Percentiles rank a stretch among this genome's conserved stretches.
Evolutionary conservation across 2,113 vertebrate genomes (phyloP).

Genomic region (Mesoclemmys tuberculata): DNA sequence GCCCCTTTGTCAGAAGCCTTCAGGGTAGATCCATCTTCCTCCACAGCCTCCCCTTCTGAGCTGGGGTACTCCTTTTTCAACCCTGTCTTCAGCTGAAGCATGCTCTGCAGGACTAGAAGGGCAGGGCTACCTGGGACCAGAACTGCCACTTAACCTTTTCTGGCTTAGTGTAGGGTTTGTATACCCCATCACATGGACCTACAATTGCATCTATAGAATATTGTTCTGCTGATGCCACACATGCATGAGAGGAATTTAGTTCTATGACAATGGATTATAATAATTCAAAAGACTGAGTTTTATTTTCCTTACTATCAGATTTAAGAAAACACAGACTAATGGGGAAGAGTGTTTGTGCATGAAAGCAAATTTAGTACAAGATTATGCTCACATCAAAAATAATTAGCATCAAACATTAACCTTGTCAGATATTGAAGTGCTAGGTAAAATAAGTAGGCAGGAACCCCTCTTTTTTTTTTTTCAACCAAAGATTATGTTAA

Average conservation of each 20-base stretch:
- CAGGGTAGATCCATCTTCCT: neutral
- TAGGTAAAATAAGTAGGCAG: slow-evolving; percentile 52
- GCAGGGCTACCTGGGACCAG: neutral
- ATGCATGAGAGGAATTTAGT: neutral
- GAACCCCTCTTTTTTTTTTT: slow-evolving; percentile 4
- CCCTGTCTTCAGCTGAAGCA: neutral
- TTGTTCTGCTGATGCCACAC: neutral
- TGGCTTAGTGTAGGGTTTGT: neutral
- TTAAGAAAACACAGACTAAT: slow-evolving; percentile 54
- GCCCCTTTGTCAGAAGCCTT: neutral
- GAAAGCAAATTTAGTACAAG: slow-evolving; percentile 52
- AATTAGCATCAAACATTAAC: slow-evolving; percentile 62
- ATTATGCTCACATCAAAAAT: slow-evolving; percentile 65
- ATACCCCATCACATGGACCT: neutral
- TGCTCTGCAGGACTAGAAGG: neutral
- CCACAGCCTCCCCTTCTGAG: neutral
- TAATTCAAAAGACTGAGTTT: slow-evolving; percentile 20
- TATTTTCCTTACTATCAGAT: slow-evolving; percentile 41
- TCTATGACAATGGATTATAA: slow-evolving; percentile 51
- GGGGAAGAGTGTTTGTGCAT: slow-evolving; percentile 42
- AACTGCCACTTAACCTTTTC: neutral
- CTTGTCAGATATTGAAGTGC: slow-evolving; percentile 56
- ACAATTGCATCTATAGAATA: neutral
- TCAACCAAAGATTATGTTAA: neutral
- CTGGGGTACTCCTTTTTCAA: neutral